Percentiles rank a stretch among this genome's conserved stretches.
phyloP scores from a whole-genome alignment of 1,140 invertebrate species.

The Brachionus angularis region DNA sequence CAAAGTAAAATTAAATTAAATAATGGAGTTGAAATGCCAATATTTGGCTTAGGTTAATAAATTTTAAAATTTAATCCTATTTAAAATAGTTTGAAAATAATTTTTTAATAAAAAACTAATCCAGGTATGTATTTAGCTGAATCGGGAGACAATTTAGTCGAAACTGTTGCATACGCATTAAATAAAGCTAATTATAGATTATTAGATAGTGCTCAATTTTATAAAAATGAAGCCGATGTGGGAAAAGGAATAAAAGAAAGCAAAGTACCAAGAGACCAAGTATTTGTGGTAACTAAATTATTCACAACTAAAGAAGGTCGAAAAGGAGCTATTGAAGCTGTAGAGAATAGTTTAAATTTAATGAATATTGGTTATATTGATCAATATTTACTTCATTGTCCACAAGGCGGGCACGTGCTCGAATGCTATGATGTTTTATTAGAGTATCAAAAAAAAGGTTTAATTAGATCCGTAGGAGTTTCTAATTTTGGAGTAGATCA shows the following conservation, averaged over 20 bases:
- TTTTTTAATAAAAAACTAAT: too few relatives aligned
- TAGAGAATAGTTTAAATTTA: neutral
- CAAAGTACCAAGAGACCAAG: neutral
- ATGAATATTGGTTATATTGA: constrained; percentile 48
- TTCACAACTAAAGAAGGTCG: neutral
- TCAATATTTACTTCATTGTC: constrained; percentile 50
- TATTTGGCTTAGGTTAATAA: constrained; percentile 6
- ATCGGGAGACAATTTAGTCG: neutral
- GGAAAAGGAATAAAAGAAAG: neutral
- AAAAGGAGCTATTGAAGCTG: neutral
- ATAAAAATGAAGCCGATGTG: neutral
- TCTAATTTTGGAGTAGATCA: constrained; percentile 52
- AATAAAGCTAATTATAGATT: neutral
- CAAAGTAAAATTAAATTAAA: too few relatives aligned
- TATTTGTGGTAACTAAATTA: neutral
- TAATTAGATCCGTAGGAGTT: constrained; percentile 50
- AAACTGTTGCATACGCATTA: neutral
- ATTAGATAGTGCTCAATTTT: neutral
- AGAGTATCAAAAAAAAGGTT: neutral
- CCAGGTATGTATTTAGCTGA: too few relatives aligned
- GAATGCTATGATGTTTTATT: constrained; percentile 49
- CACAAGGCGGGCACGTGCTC: constrained; percentile 47
- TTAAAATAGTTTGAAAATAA: too few relatives aligned
- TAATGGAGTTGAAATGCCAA: neutral
- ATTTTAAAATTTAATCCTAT: too few relatives aligned